phyloP scores from a whole-genome alignment of 2,797 vertebrate genomes.

The Arrhamphus sclerolepis region DNA sequence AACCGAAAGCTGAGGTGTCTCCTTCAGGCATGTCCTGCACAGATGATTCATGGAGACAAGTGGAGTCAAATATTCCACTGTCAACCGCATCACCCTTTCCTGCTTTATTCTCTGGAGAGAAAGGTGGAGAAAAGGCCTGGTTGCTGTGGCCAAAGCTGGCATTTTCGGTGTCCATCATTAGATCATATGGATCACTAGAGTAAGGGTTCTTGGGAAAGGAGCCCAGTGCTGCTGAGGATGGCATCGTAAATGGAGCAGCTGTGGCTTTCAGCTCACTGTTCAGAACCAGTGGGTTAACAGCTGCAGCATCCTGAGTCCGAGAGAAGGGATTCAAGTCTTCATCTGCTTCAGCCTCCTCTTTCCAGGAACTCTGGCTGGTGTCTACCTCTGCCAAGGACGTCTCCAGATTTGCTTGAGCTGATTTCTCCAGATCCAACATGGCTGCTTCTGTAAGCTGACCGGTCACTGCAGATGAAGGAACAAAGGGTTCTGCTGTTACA shows the following conservation, averaged over 20 bases:
- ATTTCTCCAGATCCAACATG: slow-evolving; percentile 44
- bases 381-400: slow-evolving; percentile 42
- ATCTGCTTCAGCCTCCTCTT: slow-evolving; percentile 52
- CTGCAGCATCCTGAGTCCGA: slow-evolving; percentile 57
- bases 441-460: slow-evolving; percentile 41
- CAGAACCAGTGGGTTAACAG: slow-evolving; percentile 57
- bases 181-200: slow-evolving; percentile 49
- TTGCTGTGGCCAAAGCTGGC: slow-evolving; percentile 40
- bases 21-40: slow-evolving; percentile 24
- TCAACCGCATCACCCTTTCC: slow-evolving; percentile 48
- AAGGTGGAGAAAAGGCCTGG: slow-evolving; percentile 44
- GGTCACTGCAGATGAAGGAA: slow-evolving; percentile 40
- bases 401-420: slow-evolving; percentile 26
- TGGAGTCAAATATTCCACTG: slow-evolving; percentile 59
- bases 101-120: slow-evolving; percentile 35
- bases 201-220: slow-evolving; percentile 34
- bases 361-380: slow-evolving; percentile 36
- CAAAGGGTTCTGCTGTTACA: slow-evolving; percentile 63
- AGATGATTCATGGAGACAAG: slow-evolving; percentile 41
- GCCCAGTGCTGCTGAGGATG: slow-evolving; percentile 26
- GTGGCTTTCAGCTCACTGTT: slow-evolving; percentile 74
- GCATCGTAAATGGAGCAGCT: slow-evolving; percentile 64
- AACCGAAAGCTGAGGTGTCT: slow-evolving; percentile 64
- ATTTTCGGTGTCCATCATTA: slow-evolving; percentile 62
- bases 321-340: slow-evolving; percentile 58